A percentile compares a stretch with the other conserved stretches of the same genome.
phyloP scores from a whole-genome alignment of 2,113 vertebrate genomes.

The Dromaius novaehollandiae region DNA sequence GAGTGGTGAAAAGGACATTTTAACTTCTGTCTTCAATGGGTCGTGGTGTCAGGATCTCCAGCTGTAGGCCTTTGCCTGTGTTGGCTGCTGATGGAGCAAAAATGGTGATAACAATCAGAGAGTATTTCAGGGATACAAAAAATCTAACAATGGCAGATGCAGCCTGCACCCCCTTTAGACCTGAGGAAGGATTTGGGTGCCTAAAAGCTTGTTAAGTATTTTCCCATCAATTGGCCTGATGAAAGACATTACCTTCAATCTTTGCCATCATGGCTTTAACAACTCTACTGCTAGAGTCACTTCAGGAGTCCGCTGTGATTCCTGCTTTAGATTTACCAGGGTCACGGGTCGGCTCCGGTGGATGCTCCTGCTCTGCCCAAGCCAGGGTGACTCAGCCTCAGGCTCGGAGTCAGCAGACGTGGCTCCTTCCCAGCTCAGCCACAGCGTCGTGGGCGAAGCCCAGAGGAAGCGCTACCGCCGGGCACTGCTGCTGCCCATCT shows the following conservation, averaged over 20 bases:
- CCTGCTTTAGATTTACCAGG: not conserved
- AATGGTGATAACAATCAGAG: not conserved
- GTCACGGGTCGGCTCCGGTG: not conserved
- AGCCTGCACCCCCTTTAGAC: accelerated
- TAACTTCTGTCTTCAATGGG: not conserved
- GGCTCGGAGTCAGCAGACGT: not conserved
- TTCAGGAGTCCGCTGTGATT: not conserved
- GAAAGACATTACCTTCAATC: not conserved
- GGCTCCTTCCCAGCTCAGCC: not conserved
- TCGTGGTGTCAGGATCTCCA: not conserved
- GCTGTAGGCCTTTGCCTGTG: not conserved
- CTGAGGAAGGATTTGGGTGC: not conserved
- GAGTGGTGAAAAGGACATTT: not conserved
- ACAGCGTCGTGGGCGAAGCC: not conserved
- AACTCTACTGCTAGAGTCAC: not conserved
- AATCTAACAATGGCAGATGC: not conserved
- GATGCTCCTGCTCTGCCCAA: not conserved
- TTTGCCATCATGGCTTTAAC: not conserved
- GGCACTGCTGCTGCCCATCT: not conserved
- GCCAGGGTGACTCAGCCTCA: accelerated
- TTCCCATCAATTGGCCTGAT: not conserved
- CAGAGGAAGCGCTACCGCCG: accelerated
- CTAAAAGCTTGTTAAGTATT: not conserved
- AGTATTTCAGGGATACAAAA: not conserved
- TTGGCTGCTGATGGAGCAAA: not conserved